phyloP scores from a whole-genome alignment of 2,113 vertebrate genomes.

The Gallinago jamesoni region DNA sequence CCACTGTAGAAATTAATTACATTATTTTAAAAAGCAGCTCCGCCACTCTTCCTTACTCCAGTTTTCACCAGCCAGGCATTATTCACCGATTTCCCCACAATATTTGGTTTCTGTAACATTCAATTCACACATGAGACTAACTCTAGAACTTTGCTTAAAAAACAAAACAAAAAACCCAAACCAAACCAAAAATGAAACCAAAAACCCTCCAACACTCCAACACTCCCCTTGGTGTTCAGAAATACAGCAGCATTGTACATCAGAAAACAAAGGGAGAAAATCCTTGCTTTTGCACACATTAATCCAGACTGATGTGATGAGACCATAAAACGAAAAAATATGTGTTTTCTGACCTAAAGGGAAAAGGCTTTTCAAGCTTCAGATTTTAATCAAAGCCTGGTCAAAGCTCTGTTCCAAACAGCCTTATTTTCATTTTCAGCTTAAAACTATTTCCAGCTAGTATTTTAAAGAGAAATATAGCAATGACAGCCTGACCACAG shows the following conservation, averaged over 20 bases:
- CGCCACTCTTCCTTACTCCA: background rate
- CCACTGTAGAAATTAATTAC: background rate
- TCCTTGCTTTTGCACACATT: background rate
- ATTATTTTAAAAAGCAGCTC: background rate
- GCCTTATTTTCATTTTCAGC: background rate
- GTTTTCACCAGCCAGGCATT: background rate
- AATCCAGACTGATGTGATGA: background rate
- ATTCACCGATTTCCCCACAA: background rate
- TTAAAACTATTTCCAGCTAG: background rate
- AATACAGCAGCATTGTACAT: background rate
- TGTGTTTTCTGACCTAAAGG: background rate
- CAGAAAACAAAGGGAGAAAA: background rate
- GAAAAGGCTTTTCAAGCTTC: background rate
- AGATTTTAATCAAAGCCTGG: background rate
- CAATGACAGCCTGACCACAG: constrained; percentile 13
- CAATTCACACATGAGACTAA: background rate
- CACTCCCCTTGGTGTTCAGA: background rate
- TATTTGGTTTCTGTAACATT: background rate
- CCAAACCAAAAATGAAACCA: background rate
- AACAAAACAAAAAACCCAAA: background rate
- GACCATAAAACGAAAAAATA: background rate
- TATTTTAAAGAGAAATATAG: background rate
- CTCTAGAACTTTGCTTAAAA: background rate
- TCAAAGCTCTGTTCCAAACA: background rate
- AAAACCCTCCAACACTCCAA: background rate